Conservation (phyloP, 1,140 invertebrate species). For the Drosophila serrata region DNA sequence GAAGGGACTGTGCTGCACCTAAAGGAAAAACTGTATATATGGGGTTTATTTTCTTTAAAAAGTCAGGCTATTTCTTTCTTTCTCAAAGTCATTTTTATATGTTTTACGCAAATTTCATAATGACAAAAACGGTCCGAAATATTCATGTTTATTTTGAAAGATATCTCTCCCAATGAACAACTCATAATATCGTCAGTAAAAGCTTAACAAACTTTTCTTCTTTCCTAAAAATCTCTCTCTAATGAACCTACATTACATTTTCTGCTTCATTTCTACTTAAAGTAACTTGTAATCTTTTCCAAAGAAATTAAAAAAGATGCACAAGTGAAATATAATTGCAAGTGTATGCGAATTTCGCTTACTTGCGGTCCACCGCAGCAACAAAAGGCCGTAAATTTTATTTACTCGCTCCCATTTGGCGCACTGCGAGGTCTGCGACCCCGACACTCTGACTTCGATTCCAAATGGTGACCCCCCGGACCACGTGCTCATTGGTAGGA, state of each 20-base stretch:
- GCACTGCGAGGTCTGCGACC: conserved; percentile 18
- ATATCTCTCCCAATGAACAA: neutral
- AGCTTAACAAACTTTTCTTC: accelerated
- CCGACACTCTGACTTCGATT: conserved; percentile 1
- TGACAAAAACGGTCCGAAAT: neutral
- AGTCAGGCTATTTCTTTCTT: neutral
- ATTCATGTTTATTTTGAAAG: neutral
- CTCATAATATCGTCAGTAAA: neutral
- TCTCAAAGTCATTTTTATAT: neutral
- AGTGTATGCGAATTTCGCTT: conserved; percentile 38
- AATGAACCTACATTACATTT: neutral
- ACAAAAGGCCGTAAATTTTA: conserved; percentile 81
- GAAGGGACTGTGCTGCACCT: conserved; percentile 8
- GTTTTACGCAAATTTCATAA: neutral
- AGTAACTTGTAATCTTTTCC: neutral
- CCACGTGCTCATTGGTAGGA: conserved; percentile 1
- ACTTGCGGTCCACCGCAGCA: conserved; percentile 71
- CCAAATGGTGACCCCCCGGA: neutral
- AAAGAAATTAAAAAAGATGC: neutral
- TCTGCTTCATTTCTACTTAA: too few relatives aligned
- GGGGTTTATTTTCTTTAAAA: neutral
- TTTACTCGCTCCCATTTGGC: conserved; percentile 74
- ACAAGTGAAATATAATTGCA: neutral
- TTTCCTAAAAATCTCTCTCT: neutral
- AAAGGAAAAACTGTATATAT: neutral